Evolutionary conservation across 2,113 vertebrate species (phyloP).

Genomic region (Ptychochromis oligacanthus): DNA sequence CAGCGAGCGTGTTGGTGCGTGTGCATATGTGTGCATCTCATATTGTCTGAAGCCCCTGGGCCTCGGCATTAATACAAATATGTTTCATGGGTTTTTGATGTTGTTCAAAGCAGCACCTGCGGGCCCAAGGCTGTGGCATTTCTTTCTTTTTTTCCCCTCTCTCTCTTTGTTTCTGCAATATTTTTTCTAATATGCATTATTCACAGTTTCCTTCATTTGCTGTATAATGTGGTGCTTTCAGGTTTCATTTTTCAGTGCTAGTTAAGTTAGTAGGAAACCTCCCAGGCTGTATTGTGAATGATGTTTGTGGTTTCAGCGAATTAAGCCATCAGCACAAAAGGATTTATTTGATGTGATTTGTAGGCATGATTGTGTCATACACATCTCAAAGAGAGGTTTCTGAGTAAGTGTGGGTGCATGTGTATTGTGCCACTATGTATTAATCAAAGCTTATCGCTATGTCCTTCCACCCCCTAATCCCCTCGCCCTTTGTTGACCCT

Average conservation of each 20-base stretch:
- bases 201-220: conserved; percentile 39
- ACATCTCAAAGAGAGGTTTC: background rate
- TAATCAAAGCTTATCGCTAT: conserved; percentile 62
- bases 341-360: conserved; percentile 24
- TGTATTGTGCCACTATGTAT: conserved; percentile 21
- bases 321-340: conserved; percentile 12
- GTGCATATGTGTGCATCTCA: conserved; percentile 3
- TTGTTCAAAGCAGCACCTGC: conserved; percentile 65
- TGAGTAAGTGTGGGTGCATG: background rate
- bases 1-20: background rate
- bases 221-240: conserved; percentile 27
- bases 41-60: conserved; percentile 26
- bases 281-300: background rate
- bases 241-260: conserved; percentile 27
- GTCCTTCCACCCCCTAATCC: conserved; percentile 33
- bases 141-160: background rate
- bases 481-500: conserved; percentile 16
- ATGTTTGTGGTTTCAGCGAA: conserved; percentile 3
- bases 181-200: conserved; percentile 39
- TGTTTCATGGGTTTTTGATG: conserved; percentile 59
- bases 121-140: conserved; percentile 10
- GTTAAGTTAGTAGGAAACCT: conserved; percentile 1
- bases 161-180: conserved; percentile 28
- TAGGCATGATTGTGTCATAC: background rate
- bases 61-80: conserved; percentile 58